Evolutionary conservation across 2,888 invertebrate genomes (phyloP).

Genomic region (Rhorus exstirpatorius): DNA sequence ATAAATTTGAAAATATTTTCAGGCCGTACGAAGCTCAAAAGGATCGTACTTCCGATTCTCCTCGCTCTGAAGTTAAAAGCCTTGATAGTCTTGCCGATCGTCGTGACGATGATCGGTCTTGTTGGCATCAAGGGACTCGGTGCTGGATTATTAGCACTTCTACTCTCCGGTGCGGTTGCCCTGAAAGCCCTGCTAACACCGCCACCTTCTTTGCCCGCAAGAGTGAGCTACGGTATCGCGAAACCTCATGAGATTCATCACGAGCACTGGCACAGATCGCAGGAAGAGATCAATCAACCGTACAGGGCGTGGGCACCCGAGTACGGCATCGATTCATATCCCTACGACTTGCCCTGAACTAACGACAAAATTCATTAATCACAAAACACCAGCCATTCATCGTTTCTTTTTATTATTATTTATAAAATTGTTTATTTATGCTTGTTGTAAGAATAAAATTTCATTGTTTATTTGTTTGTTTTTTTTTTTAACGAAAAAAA

Average conservation of each 20-base stretch:
- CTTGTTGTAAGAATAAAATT: slow-evolving; percentile 56
- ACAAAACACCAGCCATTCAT: slow-evolving; percentile 48
- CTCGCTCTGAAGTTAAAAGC: slow-evolving; percentile 89
- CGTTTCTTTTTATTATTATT: slow-evolving; percentile 43
- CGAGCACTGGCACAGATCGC: slow-evolving; percentile 85
- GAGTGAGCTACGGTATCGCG: slow-evolving; percentile 82
- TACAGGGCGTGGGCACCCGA: slow-evolving; percentile 83
- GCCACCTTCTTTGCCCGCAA: slow-evolving; percentile 78
- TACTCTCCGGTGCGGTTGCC: slow-evolving; percentile 87
- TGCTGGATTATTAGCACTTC: slow-evolving; percentile 88
- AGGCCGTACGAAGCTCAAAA: slow-evolving; percentile 88
- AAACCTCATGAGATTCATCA: slow-evolving; percentile 84
- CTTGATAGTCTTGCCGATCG: slow-evolving; percentile 88
- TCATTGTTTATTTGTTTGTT: slow-evolving; percentile 38
- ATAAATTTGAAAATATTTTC: slow-evolving; percentile 67
- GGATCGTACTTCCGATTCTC: slow-evolving; percentile 89
- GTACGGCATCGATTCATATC: slow-evolving; percentile 80
- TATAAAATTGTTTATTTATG: slow-evolving; percentile 60
- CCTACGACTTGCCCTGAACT: slow-evolving; percentile 79
- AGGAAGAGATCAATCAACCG: slow-evolving; percentile 82
- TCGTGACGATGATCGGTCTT: slow-evolving; percentile 88
- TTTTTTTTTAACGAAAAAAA: slow-evolving; percentile 11
- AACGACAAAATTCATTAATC: background rate
- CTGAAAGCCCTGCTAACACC: slow-evolving; percentile 82
- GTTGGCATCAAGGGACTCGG: slow-evolving; percentile 90